Conservation (phyloP, 2,113 vertebrate genomes). For the Bostrychus sinensis region DNA sequence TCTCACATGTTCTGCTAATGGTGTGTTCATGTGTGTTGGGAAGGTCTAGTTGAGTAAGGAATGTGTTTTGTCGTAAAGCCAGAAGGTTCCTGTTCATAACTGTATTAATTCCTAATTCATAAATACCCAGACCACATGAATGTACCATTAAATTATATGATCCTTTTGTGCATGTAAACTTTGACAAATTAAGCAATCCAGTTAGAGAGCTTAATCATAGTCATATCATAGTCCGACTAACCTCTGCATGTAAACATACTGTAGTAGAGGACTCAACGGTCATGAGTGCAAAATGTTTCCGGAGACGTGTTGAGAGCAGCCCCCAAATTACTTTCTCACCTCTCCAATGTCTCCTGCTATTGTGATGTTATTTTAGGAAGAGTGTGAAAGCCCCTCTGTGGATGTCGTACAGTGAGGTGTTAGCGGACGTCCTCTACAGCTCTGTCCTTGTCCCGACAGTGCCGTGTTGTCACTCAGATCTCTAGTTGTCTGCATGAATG, state of each 20-base stretch:
- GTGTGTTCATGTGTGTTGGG: neutral
- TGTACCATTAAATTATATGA: too few relatives aligned
- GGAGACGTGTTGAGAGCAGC: neutral
- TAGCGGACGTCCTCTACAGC: constrained; percentile 22
- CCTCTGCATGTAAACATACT: too few relatives aligned
- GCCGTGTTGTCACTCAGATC: constrained; percentile 21
- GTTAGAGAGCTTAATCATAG: too few relatives aligned
- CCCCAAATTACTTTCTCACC: constrained; percentile 20
- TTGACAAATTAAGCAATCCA: too few relatives aligned
- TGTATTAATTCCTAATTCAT: too few relatives aligned
- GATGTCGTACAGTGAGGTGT: constrained; percentile 16
- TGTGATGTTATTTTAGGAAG: constrained; percentile 43
- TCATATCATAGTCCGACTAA: too few relatives aligned
- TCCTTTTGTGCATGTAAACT: neutral
- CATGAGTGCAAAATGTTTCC: neutral
- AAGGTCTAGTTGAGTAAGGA: neutral
- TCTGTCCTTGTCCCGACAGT: neutral
- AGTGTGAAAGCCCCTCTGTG: constrained; percentile 34
- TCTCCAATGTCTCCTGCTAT: neutral
- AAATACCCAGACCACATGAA: too few relatives aligned
- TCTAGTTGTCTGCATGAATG: constrained; percentile 22
- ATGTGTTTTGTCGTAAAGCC: neutral
- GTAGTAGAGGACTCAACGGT: neutral
- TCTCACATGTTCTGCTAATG: too few relatives aligned
- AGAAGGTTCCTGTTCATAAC: neutral